Evolutionary conservation across 1,140 invertebrate genomes (phyloP), one percentile per base, ranked within the genome.

Genomic region (Calephelis virginiensis): DNA sequence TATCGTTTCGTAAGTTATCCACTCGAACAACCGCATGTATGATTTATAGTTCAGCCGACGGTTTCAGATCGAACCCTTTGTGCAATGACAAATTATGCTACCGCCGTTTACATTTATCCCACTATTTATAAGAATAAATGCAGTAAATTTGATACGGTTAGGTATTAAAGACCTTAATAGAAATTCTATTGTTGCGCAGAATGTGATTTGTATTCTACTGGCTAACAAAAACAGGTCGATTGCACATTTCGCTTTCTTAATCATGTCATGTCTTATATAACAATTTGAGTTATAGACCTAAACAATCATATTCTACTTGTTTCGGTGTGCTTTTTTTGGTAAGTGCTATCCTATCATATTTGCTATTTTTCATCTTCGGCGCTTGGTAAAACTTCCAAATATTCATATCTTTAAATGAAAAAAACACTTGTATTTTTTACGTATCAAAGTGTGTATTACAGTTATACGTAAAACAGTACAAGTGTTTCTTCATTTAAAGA

Each of bases 71-170:
- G 70, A 80, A 80, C 75, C 82, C 77, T 82, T 86, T 90, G 82
- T 88, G 69, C 75, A 78, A 75, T 83, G 83, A 89, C 87, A 86
- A 90, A 89, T 86, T 83, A 82, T 80, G 72, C 78, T 68, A 72
- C 76, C 75, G 76, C 78, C 76, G 81, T 78, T 82, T 80, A 82
- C 76, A 80, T 84, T 82, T 84, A 78, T 79, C 68, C 68, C 59
- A 64, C 62, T 69, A 60, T 46, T 64, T 50, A 67, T 69, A 71
- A 71, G 67, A 70, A 72, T 74, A 70, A 60, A 10, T 60, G 68
- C 64, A 69, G 64, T 61, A 63, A 48, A 64, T 73, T 70, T 66
- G 71, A 72, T 72, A 72, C 68, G 65, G 38, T 45, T 59, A 50
- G 43, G 56, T 64, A 64, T 64, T 56, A 56, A 64, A 45, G 61